Base-by-base conservation (phyloP, 2,797 vertebrate genomes). In the Calcarius lapponicus region DNA sequence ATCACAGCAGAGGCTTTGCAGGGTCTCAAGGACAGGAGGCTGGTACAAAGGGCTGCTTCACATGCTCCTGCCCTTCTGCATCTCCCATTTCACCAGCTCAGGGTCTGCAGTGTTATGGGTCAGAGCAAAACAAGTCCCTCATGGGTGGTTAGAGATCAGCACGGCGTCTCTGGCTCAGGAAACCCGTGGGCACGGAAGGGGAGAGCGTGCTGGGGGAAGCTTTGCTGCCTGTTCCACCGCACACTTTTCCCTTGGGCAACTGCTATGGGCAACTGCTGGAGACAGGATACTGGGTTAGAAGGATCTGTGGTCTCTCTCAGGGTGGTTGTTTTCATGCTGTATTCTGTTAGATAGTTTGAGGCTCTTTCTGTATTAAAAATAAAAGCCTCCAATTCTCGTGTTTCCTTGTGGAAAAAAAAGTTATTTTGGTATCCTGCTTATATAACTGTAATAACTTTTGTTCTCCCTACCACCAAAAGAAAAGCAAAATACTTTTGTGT, bases 401-500 rank as follows among this genome's bases (percentile, higher is more conserved):
- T 82, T 96, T 95, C 82, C 92, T 93, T 61, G 34, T 32, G 71
- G 74, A 11, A 88, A 95, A 90, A 72, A 32, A 14, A 60, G 61
- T 75, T 95, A 58, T 90, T 92, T 95, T 91, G 60, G 74, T 91
- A 86, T 90, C 83, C 65, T 93, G 80, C 80, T 82, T 93, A 48
- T 90, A 17, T 85, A 94, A 96, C 86, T 80, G 53, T 34, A 92
- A 71, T 47, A 70, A 92, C 38, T 93, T 94, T 82, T 94, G 67
- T 80, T 95, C 57, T 57, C 83, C 32, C 40, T 38, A 60, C 32
- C 32, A 88, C 66, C 75, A 42, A 38, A 88, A 92, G 86, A 92
- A 84, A 94, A 96, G 70, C 48, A 90, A 86, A 95, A 84, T 31
- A 25, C 71, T 95, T 93, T 92, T 82, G 69, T 96, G 64, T 88